These are phyloP conservation scores for Heliconius himera DNA, from an alignment of 1,140 invertebrate genomes.

Conservation along the genomic window DNA sequence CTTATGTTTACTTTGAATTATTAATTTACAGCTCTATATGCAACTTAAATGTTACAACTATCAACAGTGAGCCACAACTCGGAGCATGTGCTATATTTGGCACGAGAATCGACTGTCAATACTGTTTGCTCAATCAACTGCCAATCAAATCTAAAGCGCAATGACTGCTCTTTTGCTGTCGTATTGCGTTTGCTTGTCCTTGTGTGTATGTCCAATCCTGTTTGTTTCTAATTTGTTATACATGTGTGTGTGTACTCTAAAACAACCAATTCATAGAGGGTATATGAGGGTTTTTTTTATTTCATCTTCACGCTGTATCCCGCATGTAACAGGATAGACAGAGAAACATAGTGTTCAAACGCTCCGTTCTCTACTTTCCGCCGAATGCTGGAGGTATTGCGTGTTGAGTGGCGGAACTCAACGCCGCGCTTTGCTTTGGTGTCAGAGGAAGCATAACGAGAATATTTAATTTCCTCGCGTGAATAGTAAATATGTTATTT, in stretches of 20 bases:
- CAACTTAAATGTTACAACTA: not conserved
- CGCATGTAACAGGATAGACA: too few relatives aligned
- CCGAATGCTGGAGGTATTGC: too few relatives aligned
- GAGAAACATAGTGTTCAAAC: too few relatives aligned
- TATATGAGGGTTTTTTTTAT: too few relatives aligned
- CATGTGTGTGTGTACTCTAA: too few relatives aligned
- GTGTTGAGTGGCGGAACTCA: too few relatives aligned
- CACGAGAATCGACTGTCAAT: not conserved
- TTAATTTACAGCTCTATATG: not conserved
- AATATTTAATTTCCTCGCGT: too few relatives aligned
- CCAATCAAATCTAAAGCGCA: not conserved
- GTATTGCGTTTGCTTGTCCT: not conserved
- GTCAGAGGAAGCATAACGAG: too few relatives aligned
- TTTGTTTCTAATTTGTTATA: not conserved
- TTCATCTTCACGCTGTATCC: too few relatives aligned
- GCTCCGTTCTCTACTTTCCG: too few relatives aligned
- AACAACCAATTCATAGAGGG: not conserved
- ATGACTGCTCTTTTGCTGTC: not conserved
- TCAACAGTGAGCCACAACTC: not conserved
- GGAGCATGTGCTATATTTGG: not conserved
- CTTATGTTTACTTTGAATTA: not conserved
- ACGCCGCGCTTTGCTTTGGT: too few relatives aligned
- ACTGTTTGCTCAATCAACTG: constrained; percentile 5
- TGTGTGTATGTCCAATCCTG: not conserved
- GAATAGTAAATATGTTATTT: too few relatives aligned